Conservation (phyloP, 2,797 vertebrate species). For the Cynodonichthys magdalenae region DNA sequence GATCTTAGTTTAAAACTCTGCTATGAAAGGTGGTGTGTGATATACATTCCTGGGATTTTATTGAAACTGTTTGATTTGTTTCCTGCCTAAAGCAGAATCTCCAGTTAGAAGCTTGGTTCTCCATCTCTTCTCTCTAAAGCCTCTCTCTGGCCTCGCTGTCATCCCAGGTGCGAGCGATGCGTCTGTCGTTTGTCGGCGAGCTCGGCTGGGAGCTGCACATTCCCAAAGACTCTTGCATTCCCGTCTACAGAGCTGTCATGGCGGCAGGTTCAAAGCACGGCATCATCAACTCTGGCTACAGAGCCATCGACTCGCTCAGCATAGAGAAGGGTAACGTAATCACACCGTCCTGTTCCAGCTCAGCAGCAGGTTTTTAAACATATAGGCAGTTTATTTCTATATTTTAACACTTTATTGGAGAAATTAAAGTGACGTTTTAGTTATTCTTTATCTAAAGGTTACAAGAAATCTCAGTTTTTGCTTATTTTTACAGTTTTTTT, state of each 20-base stretch:
- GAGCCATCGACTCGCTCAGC: conserved; percentile 97
- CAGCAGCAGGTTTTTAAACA: neutral
- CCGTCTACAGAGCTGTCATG: conserved; percentile 92
- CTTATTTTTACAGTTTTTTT: neutral
- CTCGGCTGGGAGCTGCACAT: conserved; percentile 97
- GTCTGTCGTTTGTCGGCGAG: conserved; percentile 94
- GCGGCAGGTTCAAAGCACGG: conserved; percentile 84
- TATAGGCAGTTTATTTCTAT: neutral
- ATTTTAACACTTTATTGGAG: neutral
- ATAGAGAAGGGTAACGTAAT: conserved; percentile 90
- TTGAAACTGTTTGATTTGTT: neutral
- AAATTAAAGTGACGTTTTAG: neutral
- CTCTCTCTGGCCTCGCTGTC: conserved; percentile 2
- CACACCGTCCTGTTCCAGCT: neutral
- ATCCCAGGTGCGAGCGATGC: conserved; percentile 90
- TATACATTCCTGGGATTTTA: no score
- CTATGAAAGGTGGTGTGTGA: no score
- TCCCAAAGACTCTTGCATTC: conserved; percentile 85
- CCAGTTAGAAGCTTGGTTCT: conserved; percentile 10
- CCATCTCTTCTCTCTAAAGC: conserved; percentile 23
- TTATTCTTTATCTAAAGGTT: no score
- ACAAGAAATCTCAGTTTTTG: neutral
- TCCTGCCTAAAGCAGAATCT: neutral
- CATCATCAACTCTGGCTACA: conserved; percentile 90
- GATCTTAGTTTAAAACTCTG: no score